Base-by-base conservation (phyloP, 1,140 invertebrate species). In the Drosophila obscura region DNA sequence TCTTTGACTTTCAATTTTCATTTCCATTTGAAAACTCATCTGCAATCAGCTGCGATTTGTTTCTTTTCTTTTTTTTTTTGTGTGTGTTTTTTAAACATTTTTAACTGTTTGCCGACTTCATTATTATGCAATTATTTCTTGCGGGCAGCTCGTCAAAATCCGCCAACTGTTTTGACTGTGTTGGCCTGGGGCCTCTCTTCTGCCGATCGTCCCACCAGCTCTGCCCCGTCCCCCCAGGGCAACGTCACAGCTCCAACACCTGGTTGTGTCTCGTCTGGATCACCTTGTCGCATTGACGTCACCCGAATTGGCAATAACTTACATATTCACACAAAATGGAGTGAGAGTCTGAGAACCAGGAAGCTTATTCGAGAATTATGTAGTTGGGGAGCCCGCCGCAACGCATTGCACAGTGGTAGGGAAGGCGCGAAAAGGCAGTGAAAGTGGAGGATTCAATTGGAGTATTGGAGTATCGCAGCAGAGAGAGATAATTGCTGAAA, bases 1-100 rank as follows among this genome's bases (percentile, higher is more conserved):
- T 44, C 75, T 82, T 88, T 76, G 53, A 78, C 68, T 88, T 76
- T 88, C 62, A 73, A 83, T 85, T 80, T 81, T 66, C 50, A 75
- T 77, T 77, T 69, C 58, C 77, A 77, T 77, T 79, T 78, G 75
- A 76, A 76, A 76, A 76, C 73, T 75, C 74, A 77, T 39, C 35
- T 13, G 35, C 35, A 13, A 39, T 75, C 68, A 77, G 57, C 65
- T 55, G 43, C 65, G 50, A 56, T 56, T 41, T 45, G 60, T 15
- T 44, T 44, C 49, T 51, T 31, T 61, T 69, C 65, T 31, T 50
- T n/a, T 26, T 51, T 39, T 24, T 2, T 24, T 0, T 24, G 22
- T 24, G 22, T 24, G 22, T 24, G 22, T 28, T 49, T n/a, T 15
- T 31, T 39, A 13, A 22, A 26, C 43, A 26, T 15, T 28, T 55